These are phyloP conservation scores for Aselliscus stoliczkanus DNA, from an alignment of 2,797 vertebrate species.

Conservation along the genomic window DNA sequence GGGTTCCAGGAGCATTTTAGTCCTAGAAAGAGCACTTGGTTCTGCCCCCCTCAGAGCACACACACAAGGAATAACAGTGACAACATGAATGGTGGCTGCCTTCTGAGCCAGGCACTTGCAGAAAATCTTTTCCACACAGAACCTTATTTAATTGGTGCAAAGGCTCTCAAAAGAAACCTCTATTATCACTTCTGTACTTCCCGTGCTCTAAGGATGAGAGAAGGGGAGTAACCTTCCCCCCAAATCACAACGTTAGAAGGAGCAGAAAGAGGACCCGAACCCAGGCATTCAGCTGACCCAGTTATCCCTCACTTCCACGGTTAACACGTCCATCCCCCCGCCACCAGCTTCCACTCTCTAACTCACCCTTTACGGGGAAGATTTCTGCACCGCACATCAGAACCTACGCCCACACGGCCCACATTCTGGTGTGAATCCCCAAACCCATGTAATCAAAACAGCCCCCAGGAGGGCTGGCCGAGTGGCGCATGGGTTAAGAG, in stretches of 20 bases:
- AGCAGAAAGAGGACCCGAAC: neutral
- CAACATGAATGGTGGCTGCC: accelerated
- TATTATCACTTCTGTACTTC: neutral
- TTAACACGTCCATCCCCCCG: neutral
- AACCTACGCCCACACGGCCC: accelerated
- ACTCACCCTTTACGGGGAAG: neutral
- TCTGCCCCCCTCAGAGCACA: neutral
- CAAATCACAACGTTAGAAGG: neutral
- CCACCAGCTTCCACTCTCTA: accelerated
- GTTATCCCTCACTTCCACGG: neutral
- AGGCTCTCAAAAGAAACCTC: neutral
- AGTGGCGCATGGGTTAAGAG: too few species aligned
- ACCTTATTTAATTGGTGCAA: neutral
- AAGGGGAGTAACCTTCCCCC: neutral
- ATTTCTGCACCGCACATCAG: neutral
- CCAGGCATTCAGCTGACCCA: neutral
- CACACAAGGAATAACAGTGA: neutral
- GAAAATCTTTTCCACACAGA: accelerated
- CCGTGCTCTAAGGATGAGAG: neutral
- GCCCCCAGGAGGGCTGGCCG: too few species aligned
- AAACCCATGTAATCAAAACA: neutral
- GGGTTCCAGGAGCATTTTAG: neutral
- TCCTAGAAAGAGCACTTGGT: neutral
- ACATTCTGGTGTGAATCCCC: neutral
- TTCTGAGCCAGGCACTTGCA: neutral